A percentile compares a stretch with the other conserved stretches of the same genome.
These are phyloP conservation scores for Caenorhabditis afra DNA, from an alignment of 2,888 invertebrate genomes.

Conservation along the genomic window DNA sequence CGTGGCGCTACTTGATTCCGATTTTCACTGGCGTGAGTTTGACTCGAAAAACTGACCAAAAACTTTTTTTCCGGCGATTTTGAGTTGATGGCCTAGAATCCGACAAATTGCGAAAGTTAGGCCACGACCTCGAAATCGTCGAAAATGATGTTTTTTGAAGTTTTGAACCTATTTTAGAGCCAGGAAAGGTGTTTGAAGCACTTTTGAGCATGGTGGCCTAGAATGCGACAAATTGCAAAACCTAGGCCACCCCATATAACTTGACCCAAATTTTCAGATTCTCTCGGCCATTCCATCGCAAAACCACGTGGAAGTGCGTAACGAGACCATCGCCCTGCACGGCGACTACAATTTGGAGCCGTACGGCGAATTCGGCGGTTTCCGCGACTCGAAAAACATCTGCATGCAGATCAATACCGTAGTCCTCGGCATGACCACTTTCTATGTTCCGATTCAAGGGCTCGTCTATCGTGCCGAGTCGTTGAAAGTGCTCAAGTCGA, in stretches of 20 bases:
- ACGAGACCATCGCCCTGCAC: slow-evolving; percentile 20
- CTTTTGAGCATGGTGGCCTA: too few relatives aligned
- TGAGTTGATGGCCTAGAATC: too few relatives aligned
- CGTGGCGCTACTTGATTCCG: slow-evolving; percentile 12
- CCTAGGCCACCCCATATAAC: too few relatives aligned
- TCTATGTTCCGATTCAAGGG: slow-evolving; percentile 29
- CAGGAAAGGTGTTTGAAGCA: too few relatives aligned
- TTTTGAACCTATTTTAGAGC: too few relatives aligned
- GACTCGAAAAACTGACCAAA: too few relatives aligned
- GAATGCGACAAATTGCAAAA: too few relatives aligned
- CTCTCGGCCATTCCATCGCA: slow-evolving; percentile 17
- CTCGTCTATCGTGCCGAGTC: background rate
- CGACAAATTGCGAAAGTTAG: too few relatives aligned
- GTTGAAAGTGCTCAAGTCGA: background rate
- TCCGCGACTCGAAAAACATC: slow-evolving; percentile 35
- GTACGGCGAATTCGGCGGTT: slow-evolving; percentile 27
- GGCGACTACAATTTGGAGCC: slow-evolving; percentile 33
- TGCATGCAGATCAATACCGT: slow-evolving; percentile 25
- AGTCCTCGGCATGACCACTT: slow-evolving; percentile 2
- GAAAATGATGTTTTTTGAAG: background rate
- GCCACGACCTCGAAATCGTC: too few relatives aligned
- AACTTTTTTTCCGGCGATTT: too few relatives aligned
- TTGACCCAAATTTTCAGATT: slow-evolving; percentile 1
- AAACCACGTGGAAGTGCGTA: slow-evolving; percentile 18
- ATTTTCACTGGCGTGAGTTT: slow-evolving; percentile 6